Evolutionary conservation across 2,113 vertebrate species (phyloP).

Genomic region (Xiphias gladius): DNA sequence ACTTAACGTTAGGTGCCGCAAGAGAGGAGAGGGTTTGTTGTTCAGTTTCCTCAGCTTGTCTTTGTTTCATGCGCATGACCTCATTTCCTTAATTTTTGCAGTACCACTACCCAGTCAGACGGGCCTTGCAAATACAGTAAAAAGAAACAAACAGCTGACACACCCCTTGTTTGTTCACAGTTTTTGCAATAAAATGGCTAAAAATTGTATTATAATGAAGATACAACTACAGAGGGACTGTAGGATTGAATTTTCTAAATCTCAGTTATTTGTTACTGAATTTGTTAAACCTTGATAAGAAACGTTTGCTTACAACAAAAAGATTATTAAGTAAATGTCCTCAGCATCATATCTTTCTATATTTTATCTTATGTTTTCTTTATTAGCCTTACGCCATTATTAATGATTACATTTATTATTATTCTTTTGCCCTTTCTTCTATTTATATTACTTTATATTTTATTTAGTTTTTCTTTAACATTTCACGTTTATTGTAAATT

Average conservation of each 20-base stretch:
- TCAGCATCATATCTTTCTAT: no score
- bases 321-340: no score
- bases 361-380: background rate
- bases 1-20: background rate
- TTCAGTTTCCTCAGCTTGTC: background rate
- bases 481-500: no score
- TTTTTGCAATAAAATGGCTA: conserved; percentile 10
- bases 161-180: background rate
- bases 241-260: background rate
- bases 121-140: background rate
- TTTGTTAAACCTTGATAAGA: no score
- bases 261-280: no score
- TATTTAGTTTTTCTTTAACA: no score
- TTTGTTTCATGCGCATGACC: background rate
- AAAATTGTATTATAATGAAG: background rate
- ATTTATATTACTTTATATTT: no score
- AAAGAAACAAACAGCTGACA: conserved; percentile 1
- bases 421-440: no score
- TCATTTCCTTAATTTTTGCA: background rate
- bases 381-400: no score
- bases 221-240: background rate
- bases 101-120: background rate
- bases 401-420: background rate
- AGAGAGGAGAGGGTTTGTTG: background rate
- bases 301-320: no score